Percentiles rank a stretch among this genome's conserved stretches.
These are phyloP conservation scores for Ptychoptera contaminata DNA, from an alignment of 2,888 invertebrate genomes.

Conservation along the genomic window DNA sequence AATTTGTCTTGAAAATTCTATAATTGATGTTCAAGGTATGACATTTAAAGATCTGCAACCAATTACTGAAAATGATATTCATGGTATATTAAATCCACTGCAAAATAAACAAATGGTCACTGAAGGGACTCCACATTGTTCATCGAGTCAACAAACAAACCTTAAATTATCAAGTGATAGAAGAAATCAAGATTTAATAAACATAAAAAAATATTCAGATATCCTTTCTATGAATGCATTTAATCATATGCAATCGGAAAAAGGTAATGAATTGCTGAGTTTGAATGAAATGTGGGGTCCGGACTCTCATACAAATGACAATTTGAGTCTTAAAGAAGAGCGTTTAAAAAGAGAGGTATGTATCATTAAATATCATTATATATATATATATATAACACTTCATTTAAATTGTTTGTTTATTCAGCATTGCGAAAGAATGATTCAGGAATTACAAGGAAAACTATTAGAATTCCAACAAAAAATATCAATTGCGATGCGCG, in stretches of 20 bases:
- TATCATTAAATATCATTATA: conserved; percentile 7
- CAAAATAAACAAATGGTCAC: conserved; percentile 3
- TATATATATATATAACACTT: background rate
- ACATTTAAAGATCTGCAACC: background rate
- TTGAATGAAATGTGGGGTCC: conserved; percentile 25
- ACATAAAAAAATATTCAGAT: too few relatives aligned
- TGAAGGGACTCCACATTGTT: conserved; percentile 3
- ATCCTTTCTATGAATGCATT: too few relatives aligned
- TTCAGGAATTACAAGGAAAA: conserved; percentile 56
- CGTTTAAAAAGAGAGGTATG: conserved; percentile 56
- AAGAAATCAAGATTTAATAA: background rate
- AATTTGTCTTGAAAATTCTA: background rate
- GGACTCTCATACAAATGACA: conserved; percentile 18
- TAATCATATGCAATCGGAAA: conserved; percentile 6
- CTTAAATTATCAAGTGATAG: conserved; percentile 8
- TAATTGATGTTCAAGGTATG: background rate
- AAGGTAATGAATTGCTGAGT: conserved; percentile 20
- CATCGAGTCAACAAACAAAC: background rate
- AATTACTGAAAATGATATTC: background rate
- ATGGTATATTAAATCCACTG: background rate
- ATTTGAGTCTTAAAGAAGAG: conserved; percentile 54
- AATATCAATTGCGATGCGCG: conserved; percentile 59
- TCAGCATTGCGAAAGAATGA: conserved; percentile 61
- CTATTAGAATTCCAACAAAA: conserved; percentile 63
- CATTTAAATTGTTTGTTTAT: conserved; percentile 16